Percentiles rank a stretch among this genome's conserved stretches.
These are phyloP conservation scores for Ctenodactylus gundi DNA, from an alignment of 2,113 vertebrate genomes.

Conservation along the genomic window DNA sequence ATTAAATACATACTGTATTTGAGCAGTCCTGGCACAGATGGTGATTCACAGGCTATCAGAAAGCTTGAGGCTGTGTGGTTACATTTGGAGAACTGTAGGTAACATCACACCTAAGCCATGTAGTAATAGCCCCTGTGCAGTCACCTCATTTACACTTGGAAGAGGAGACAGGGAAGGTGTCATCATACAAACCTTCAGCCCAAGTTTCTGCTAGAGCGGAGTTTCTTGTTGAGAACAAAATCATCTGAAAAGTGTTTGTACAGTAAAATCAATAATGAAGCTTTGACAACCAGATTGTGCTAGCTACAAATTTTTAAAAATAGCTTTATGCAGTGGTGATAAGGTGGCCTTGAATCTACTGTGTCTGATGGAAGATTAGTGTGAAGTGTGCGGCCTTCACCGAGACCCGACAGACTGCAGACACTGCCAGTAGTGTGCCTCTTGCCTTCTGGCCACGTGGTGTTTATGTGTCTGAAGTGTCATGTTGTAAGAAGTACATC, in stretches of 20 bases:
- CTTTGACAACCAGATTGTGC: conserved; percentile 80
- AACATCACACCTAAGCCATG: conserved; percentile 84
- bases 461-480: conserved; percentile 66
- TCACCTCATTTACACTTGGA: conserved; percentile 83
- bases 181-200: conserved; percentile 78
- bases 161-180: conserved; percentile 82
- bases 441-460: conserved; percentile 59
- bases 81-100: conserved; percentile 88
- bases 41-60: conserved; percentile 86
- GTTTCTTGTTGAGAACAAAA: conserved; percentile 81
- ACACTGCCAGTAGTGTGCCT: conserved; percentile 62
- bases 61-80: conserved; percentile 83
- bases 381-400: conserved; percentile 35
- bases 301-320: conserved; percentile 64
- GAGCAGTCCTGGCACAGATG: conserved; percentile 88
- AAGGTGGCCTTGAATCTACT: conserved; percentile 57
- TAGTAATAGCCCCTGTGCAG: conserved; percentile 83
- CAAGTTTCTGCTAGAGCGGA: conserved; percentile 82
- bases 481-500: conserved; percentile 56
- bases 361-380: conserved; percentile 38
- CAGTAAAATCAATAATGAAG: conserved; percentile 83
- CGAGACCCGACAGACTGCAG: conserved; percentile 59
- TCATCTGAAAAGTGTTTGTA: conserved; percentile 86
- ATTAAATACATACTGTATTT: conserved; percentile 90
- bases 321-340: conserved; percentile 58